Percentiles rank a stretch among this genome's conserved stretches.
These are phyloP conservation scores for Phaethon lepturus DNA, from an alignment of 2,113 vertebrate genomes.

Conservation along the genomic window DNA sequence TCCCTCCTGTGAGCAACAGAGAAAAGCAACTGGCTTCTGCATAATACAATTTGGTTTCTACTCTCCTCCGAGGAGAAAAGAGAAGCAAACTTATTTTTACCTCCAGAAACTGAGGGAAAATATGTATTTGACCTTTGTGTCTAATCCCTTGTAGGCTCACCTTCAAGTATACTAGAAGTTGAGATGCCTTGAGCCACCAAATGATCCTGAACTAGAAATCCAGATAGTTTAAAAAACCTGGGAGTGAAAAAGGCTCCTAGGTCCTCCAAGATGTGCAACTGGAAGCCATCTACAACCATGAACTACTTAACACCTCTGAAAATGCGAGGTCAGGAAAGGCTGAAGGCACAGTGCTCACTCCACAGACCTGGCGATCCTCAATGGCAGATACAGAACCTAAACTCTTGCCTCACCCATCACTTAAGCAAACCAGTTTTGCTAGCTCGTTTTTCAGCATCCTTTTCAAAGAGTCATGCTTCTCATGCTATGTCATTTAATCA, in stretches of 20 bases:
- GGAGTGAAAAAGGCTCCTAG: background rate
- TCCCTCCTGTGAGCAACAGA: background rate
- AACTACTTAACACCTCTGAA: background rate
- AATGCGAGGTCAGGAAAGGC: background rate
- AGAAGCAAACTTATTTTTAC: background rate
- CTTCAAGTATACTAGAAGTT: background rate
- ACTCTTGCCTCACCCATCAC: background rate
- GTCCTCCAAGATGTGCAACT: background rate
- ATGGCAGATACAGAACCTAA: rapidly evolving
- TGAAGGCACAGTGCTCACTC: background rate
- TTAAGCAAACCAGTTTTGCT: background rate
- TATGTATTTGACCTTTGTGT: background rate
- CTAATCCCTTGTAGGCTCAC: background rate
- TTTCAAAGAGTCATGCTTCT: background rate
- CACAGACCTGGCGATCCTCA: rapidly evolving
- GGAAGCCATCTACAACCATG: background rate
- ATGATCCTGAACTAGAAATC: background rate
- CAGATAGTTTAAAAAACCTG: background rate
- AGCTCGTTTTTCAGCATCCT: background rate
- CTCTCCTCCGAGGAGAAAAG: background rate
- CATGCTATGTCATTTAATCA: background rate
- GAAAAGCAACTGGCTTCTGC: background rate
- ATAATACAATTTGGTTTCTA: background rate
- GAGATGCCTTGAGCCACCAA: background rate
- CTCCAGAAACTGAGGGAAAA: background rate